Evolutionary conservation across 2,113 vertebrate species (phyloP), one percentile per base, ranked within the genome.

Genomic region (Poicephalus gulielmi): DNA sequence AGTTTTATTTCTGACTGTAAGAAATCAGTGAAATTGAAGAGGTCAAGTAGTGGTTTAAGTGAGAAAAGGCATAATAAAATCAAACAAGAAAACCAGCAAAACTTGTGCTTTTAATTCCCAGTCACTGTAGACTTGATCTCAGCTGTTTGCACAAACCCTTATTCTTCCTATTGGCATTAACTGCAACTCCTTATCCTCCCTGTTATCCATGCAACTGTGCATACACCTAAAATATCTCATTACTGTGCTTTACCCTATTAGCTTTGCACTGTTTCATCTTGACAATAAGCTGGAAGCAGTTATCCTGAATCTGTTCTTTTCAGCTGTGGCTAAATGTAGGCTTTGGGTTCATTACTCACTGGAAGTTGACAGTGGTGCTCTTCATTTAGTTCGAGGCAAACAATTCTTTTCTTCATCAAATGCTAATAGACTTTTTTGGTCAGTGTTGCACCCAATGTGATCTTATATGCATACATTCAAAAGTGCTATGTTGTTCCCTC

Each of bases 261-360:
- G 88, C 81, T 95, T 87, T 96, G 92, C 89, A 83, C 75, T 71
- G 62, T 62, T 73, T 66, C 75, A 77, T 71, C n/a, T 49, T 67
- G 33, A 7, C 73, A 47, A 30, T 31, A 62, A 63, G 44, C 73
- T 78, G 63, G 68, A 64, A 85, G 50, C 79, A 52, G 43, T 80
- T 57, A 28, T 50, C 79, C 91, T 71, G 83, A 68, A 84, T 73
- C 82, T 33, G 70, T 73, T 88, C 86, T 83, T 95, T 95, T 92
- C 92, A 86, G 68, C 68, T 66, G 63, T 57, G 68, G 62, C 62
- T 83, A 82, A 94, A 28, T n/a, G 59, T 90, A 30, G 23, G 33
- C 84, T 64, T 86, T 69, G 83, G 55, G 17, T 59, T 93, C 69
- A 27, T 73, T 44, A 49, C 52, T 63, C 83, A 71, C 76, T 62